Base-by-base conservation (phyloP, 2,113 vertebrate genomes). In the Bos javanicus region DNA sequence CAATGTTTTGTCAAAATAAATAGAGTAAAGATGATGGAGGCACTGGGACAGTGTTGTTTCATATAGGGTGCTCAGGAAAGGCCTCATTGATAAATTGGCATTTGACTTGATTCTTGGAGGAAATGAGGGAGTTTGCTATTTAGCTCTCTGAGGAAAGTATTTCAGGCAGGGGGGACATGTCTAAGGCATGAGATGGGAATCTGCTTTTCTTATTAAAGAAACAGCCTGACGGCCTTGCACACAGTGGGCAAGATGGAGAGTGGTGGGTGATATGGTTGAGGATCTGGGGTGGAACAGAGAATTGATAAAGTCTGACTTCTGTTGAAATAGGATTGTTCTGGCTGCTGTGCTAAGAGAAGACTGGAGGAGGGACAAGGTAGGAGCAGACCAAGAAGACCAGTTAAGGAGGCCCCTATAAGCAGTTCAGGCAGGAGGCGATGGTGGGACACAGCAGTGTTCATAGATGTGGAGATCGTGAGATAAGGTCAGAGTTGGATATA, bases 51-150 rank as follows among this genome's bases (percentile, higher is more conserved):
- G 39, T 81, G 62, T n/a, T 91, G 21, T 74, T 92, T 96, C 71
- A 50, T 39, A 36, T 50, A 78, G 54, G 12, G 30, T 78, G 9
- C 19, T 85, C 50, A 74, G 62, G 23, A 30, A 97, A 64, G 62
- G 28, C n/a, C n/a, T 96, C 74, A 54, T 23, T 92, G 80, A n/a
- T 74, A 80, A 83, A 7, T n/a, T 86, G 50, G 48, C 26, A 82
- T 92, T 94, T 94, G 87, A 96, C 39, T 56, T 56, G n/a, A 92
- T 90, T 94, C 30, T 81, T 74, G 30, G 82, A 95, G 76, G 71
- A 91, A 93, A 78, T 71, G 81, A 76, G 25, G 19, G 43, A 28
- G 57, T 91, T 95, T 83, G 36, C 57, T 98, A 16, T 76, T 93
- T 74, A 81, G 57, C 21, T 93, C 50, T 88, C 89, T 52, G 50